Base-by-base conservation (phyloP, 2,797 vertebrate genomes). In the Taenioides sp. region DNA sequence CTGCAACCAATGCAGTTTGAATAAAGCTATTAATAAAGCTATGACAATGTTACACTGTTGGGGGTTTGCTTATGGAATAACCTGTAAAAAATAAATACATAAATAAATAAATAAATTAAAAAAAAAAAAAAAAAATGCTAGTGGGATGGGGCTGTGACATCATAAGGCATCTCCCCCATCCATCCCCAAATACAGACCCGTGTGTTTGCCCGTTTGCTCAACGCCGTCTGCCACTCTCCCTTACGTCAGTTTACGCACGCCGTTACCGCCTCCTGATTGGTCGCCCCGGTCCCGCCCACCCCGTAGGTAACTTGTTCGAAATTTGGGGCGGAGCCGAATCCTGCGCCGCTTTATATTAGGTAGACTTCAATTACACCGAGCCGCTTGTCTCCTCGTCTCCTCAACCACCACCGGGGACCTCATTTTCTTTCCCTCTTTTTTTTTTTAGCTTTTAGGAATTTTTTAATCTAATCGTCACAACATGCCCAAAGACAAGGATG, bases 401-500 rank as follows among this genome's bases (percentile, higher is more conserved):
- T 10, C 65, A 74, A 63, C 72, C 70, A 47, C 58, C 72, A 60
- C 80, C 52, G 74, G 54, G 76, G 73, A 67, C 66, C 65, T 52
- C 17, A 70, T 75, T 63, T 43, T 65, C 34, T 16, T 63, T 34
- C n/a, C 37, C 18, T 40, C 23, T 14, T 16, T 23, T 43, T 23
- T 43, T 31, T 65, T 65, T 65, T 47, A 49, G 40, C 20, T 55
- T 7, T 40, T 10, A 7, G 58, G 37, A 37, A 7, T 47, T 25
- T 49, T 47, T 16, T 31, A 28, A 65, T 17, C 20, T 9, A 50
- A 63, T 23, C 73, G 78, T 31, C 10, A 1, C 31, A 81, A 20
- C 7, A 98, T 98, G 97, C 92, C 97, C 49, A 84, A 94, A 0
- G 96, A 96, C 65, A 96, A 96, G 91, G 95, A 96, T 0, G 96